Base-by-base conservation (phyloP, 1,140 invertebrate genomes). In the Drosophila bifasciata region DNA sequence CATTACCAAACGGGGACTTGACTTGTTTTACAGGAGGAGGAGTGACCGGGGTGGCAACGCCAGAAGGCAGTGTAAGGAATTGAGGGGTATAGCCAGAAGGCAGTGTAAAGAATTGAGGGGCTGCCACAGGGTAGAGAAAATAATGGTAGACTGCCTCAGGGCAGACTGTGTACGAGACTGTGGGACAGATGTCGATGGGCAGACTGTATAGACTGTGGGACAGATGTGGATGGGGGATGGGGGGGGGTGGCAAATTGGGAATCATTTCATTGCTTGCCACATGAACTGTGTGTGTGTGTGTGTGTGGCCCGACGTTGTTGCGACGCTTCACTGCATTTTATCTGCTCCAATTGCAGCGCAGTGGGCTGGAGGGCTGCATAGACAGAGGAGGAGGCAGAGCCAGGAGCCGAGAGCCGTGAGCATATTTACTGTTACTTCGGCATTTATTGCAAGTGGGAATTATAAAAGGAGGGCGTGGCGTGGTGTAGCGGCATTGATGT, bases 401-500 rank as follows among this genome's bases (percentile, higher is more conserved):
- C 40, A 28, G 36, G 53, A 25, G 63, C 48, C 40, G 39, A 41
- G 53, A 25, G 63, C 61, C 62, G 58, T 11, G 55, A 69, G 67
- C 83, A 78, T 86, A 86, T 86, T 86, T 86, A 86, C 81, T 78
- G 72, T 86, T 88, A 76, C 81, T 75, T 7, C 58, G 80, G 61
- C 77, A 88, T 86, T 86, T 79, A 88, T 88, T 88, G 84, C 83
- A 83, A 83, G 78, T 86, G 83, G 83, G 83, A 88, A 86, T 86
- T 86, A 81, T 73, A 64, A 74, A 64, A 72, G 56, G 62, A 58
- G 57, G 62, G 62, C 43, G 53, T 60, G 58, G 50, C 59, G 15
- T 17, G 51, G 51, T 8, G 39, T 19, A n/a, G 32, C 25, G 8
- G n/a, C 23, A 28, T 45, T 43, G 25, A 43, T 49, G 56, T 23